A percentile compares a stretch with the other conserved stretches of the same genome.
phyloP scores from a whole-genome alignment of 1,140 invertebrate genomes.

The Apis dorsata region DNA sequence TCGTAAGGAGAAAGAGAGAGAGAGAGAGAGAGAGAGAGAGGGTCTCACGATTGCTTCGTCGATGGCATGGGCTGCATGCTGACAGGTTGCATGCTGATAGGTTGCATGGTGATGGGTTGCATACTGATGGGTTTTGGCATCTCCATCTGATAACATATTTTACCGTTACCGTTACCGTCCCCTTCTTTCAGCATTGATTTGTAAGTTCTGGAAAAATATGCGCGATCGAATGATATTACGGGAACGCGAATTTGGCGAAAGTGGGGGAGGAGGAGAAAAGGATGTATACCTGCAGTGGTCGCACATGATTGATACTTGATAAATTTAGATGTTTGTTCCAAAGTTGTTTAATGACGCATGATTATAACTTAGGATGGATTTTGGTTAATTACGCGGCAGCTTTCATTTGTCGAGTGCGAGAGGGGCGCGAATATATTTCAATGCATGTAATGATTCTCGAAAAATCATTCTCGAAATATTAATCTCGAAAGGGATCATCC shows the following conservation, averaged over 20 bases:
- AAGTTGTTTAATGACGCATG: not conserved
- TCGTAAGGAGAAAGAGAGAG: too few relatives aligned
- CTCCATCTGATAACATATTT: not conserved
- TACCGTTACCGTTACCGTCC: too few relatives aligned
- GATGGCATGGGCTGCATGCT: too few relatives aligned
- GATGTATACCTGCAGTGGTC: constrained; percentile 42
- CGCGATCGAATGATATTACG: not conserved
- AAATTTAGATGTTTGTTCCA: constrained; percentile 9
- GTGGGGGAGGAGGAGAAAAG: rapidly evolving
- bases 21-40: too few relatives aligned
- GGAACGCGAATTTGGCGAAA: too few relatives aligned
- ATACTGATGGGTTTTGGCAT: not conserved
- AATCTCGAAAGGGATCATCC: too few relatives aligned
- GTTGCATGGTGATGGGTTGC: not conserved
- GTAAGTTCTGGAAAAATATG: not conserved
- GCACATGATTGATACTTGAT: constrained; percentile 36
- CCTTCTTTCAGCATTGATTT: constrained; percentile 2
- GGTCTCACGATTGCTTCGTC: not conserved
- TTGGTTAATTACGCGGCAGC: too few relatives aligned
- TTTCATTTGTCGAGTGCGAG: not conserved
- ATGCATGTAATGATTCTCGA: too few relatives aligned
- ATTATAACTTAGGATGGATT: too few relatives aligned
- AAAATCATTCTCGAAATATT: too few relatives aligned
- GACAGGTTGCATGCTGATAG: too few relatives aligned
- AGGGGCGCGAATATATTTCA: too few relatives aligned